Base-by-base conservation (phyloP, 2,888 invertebrate genomes). In the Agonum fuliginosum region DNA sequence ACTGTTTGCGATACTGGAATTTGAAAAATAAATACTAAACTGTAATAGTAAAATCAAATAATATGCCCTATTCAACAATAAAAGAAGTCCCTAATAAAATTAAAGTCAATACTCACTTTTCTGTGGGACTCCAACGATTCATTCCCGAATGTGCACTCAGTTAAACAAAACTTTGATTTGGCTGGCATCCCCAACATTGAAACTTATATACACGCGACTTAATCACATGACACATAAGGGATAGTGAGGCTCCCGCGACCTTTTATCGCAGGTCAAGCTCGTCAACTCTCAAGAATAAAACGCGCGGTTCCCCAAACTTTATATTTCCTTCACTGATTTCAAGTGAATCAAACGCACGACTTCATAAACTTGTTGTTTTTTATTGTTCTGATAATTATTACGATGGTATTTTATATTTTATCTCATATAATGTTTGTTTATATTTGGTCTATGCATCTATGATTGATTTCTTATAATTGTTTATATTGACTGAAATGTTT, bases 191-290 rank as follows among this genome's bases (percentile, higher is more conserved):
- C 46, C 17, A 46, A 24, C 46, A 43, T 43, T 70, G 14, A 22
- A 70, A 46, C 46, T 70, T 46, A 70, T 46, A 70, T 70, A 70
- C 14, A 14, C 12, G 12, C 14, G 3, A 17, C 27, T 14, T 0
- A 27, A 41, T 62, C 73, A 73, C 73, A 58, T 73, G 73, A 70
- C 46, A 46, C 12, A 30, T 72, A 72, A 72, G 62, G 73, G 73
- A 41, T 43, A 43, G 14, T 22, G 30, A 14, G 19, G 34, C 43
- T 54, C 12, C n/a, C 22, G n/a, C n/a, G 37, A 72, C 72, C 72
- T 37, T 22, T 72, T 72, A 72, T 72, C 72, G 27, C 8, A 30
- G 71, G 71, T 71, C 71, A 71, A 20, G 30, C 58, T 6, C 58
- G 14, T n/a, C 58, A 27, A 14, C 5, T 20, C 54, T n/a, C 4